phyloP scores from a whole-genome alignment of 2,113 vertebrate species.

The Alces alces region DNA sequence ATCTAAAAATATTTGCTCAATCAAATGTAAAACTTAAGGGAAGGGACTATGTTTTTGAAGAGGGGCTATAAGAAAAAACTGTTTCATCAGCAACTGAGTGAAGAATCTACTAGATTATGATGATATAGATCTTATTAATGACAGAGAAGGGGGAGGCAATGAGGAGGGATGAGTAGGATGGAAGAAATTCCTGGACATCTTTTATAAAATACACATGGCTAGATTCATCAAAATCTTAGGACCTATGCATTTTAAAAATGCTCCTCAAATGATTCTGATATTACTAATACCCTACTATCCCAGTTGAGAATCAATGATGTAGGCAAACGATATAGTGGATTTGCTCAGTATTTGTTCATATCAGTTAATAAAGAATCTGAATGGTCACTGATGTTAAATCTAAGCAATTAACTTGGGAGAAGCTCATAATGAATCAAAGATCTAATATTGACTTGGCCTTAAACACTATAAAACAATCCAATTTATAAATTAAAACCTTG shows the following conservation, averaged over 20 bases:
- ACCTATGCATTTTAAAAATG: not conserved
- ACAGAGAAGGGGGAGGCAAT: not conserved
- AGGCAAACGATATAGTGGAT: not conserved
- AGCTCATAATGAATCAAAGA: not conserved
- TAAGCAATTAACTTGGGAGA: not conserved
- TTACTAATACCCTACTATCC: not conserved
- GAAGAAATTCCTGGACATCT: not conserved
- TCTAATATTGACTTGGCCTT: not conserved
- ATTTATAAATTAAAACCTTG: not conserved
- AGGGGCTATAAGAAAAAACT: not conserved
- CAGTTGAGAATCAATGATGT: not conserved
- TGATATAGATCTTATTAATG: not conserved
- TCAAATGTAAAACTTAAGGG: not conserved
- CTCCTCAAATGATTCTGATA: not conserved
- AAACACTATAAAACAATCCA: not conserved
- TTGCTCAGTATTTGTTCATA: not conserved
- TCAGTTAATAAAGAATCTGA: not conserved
- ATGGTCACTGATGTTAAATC: not conserved
- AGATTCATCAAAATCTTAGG: not conserved
- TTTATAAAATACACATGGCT: not conserved
- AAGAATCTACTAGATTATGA: not conserved
- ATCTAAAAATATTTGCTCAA: not conserved
- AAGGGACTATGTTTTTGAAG: not conserved
- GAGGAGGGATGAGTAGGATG: not conserved
- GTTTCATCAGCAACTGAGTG: not conserved